Evolutionary conservation across 2,888 invertebrate species (phyloP).

Genomic region (Muscina levida): DNA sequence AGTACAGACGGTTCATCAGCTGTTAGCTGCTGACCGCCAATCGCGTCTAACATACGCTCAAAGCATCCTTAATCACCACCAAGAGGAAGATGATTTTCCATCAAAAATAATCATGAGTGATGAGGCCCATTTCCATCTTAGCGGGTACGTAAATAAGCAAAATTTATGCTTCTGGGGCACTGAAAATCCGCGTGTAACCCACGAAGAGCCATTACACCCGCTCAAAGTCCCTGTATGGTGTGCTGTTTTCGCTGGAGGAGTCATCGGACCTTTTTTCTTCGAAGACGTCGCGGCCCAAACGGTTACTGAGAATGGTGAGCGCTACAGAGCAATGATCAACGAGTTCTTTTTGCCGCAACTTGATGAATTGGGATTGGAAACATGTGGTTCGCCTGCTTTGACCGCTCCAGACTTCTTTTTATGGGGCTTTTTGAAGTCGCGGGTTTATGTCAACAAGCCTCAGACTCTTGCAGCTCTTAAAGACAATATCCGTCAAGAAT

Average conservation of each 20-base stretch:
- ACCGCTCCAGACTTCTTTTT: too few relatives aligned
- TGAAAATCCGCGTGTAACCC: not conserved
- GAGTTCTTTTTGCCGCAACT: too few relatives aligned
- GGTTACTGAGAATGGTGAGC: not conserved
- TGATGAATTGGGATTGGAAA: too few relatives aligned
- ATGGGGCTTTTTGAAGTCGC: too few relatives aligned
- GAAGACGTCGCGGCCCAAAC: conserved; percentile 10
- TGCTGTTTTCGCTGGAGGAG: not conserved
- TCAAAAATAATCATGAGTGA: conserved; percentile 6
- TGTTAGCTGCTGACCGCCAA: conserved; percentile 15
- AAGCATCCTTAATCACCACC: conserved; percentile 5
- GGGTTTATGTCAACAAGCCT: too few relatives aligned
- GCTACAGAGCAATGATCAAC: too few relatives aligned
- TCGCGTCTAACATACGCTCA: not conserved
- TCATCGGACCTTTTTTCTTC: too few relatives aligned
- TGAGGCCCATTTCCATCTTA: conserved; percentile 1
- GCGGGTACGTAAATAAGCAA: too few relatives aligned
- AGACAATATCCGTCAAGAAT: too few relatives aligned
- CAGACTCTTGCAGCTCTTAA: too few relatives aligned
- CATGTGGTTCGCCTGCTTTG: too few relatives aligned
- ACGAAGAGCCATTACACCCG: not conserved
- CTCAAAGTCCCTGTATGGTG: not conserved
- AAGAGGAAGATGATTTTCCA: conserved; percentile 2
- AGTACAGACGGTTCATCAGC: not conserved
- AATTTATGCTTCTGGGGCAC: not conserved